phyloP scores from a whole-genome alignment of 2,888 invertebrate species.

The Xestia xanthographa region DNA sequence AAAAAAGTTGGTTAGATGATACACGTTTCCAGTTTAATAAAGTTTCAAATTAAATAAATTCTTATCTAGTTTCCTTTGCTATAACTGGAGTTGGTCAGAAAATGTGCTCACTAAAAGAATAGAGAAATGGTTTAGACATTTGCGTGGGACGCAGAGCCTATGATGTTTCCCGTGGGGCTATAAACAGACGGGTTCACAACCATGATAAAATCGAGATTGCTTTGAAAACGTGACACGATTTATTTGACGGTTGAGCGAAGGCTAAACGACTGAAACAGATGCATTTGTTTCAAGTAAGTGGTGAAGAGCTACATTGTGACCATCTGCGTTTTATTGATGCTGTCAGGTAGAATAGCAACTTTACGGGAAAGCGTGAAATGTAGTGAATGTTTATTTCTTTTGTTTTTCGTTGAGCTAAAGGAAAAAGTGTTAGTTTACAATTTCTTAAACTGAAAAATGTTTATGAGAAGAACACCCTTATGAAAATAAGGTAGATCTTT shows the following conservation, averaged over 20 bases:
- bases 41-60: conserved; percentile 31
- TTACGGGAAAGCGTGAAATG: neutral
- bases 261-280: conserved; percentile 41
- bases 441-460: neutral
- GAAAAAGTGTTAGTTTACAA: neutral
- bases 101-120: conserved; percentile 65
- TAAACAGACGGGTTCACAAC: conserved; percentile 73
- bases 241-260: conserved; percentile 65
- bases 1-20: neutral
- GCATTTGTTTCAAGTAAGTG: conserved; percentile 37
- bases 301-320: neutral
- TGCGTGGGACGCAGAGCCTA: conserved; percentile 64
- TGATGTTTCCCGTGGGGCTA: conserved; percentile 72
- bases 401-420: neutral
- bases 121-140: conserved; percentile 65
- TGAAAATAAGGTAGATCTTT: neutral
- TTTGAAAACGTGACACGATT: conserved; percentile 78
- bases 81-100: conserved; percentile 42
- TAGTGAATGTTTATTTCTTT: neutral
- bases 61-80: conserved; percentile 46
- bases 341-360: neutral
- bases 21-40: neutral
- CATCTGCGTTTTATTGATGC: neutral
- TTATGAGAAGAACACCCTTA: neutral
- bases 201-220: conserved; percentile 81